A percentile compares a stretch with the other conserved stretches of the same genome.
phyloP scores from a whole-genome alignment of 1,140 invertebrate genomes.

The Palaemon carinicauda region DNA sequence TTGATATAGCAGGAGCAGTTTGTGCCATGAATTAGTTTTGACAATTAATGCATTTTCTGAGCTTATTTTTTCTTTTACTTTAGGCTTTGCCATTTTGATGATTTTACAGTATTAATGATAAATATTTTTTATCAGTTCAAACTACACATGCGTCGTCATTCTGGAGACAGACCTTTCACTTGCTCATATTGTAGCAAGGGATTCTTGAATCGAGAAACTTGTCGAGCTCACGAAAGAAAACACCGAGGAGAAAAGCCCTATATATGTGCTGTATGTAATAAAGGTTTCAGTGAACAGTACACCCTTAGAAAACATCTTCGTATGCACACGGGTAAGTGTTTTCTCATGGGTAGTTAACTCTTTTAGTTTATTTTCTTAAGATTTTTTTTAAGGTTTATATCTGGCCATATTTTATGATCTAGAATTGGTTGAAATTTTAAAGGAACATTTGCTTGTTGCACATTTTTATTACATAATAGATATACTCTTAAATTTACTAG shows the following conservation, averaged over 20 bases:
- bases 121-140: slow-evolving; percentile 15
- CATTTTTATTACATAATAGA: too few relatives aligned
- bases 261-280: slow-evolving; percentile 89
- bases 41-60: too few relatives aligned
- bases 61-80: background rate
- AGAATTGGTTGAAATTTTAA: too few relatives aligned
- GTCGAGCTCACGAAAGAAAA: slow-evolving; percentile 88
- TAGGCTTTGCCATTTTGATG: background rate
- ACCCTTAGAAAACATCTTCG: slow-evolving; percentile 87
- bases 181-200: slow-evolving; percentile 87
- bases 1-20: too few relatives aligned
- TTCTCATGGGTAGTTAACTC: background rate
- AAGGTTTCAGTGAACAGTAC: slow-evolving; percentile 90
- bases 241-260: slow-evolving; percentile 80
- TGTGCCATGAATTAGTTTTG: too few relatives aligned
- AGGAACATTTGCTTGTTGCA: too few relatives aligned
- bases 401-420: too few relatives aligned
- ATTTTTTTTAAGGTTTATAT: background rate
- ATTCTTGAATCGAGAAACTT: slow-evolving; percentile 77
- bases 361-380: background rate
- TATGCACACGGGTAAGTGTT: slow-evolving; percentile 79
- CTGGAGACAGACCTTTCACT: slow-evolving; percentile 32
- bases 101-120: background rate
- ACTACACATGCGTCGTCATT: slow-evolving; percentile 34
- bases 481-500: too few relatives aligned